Percentiles rank a stretch among this genome's conserved stretches.
Conservation (phyloP, 2,888 invertebrate species). For the Agonopterix subpropinquella region DNA sequence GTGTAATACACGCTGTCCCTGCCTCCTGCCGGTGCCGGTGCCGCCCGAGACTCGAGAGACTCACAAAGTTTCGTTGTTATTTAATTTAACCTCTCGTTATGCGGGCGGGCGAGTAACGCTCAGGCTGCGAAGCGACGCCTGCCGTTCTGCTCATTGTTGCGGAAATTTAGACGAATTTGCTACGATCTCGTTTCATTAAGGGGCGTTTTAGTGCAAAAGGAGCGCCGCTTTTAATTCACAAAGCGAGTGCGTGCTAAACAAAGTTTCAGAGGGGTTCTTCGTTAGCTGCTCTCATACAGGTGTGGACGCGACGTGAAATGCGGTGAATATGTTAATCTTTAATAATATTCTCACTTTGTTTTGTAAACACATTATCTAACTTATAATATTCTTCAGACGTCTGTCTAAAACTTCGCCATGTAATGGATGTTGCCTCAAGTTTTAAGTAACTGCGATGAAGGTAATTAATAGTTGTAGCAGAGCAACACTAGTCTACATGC, state of each 20-base stretch:
- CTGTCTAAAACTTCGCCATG: slow-evolving; percentile 1
- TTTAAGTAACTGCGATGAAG: too few relatives aligned
- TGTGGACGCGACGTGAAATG: slow-evolving; percentile 11
- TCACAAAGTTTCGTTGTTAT: slow-evolving; percentile 62
- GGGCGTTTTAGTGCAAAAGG: slow-evolving; percentile 59
- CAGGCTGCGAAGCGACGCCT: slow-evolving; percentile 49
- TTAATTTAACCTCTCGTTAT: slow-evolving; percentile 68
- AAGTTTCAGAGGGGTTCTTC: slow-evolving; percentile 61
- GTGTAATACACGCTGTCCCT: slow-evolving; percentile 33
- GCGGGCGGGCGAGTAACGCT: slow-evolving; percentile 53
- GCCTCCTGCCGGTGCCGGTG: slow-evolving; percentile 24
- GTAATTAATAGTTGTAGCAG: too few relatives aligned
- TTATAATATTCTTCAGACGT: too few relatives aligned
- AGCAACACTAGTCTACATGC: too few relatives aligned
- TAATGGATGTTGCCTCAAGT: not conserved
- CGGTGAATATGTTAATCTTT: slow-evolving; percentile 21
- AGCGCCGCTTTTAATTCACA: slow-evolving; percentile 59
- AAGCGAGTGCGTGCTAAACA: slow-evolving; percentile 57
- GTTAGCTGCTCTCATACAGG: slow-evolving; percentile 62
- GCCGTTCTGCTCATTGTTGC: slow-evolving; percentile 54
- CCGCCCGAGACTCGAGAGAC: slow-evolving; percentile 26
- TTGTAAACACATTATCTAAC: slow-evolving; percentile 5
- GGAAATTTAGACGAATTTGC: slow-evolving; percentile 68
- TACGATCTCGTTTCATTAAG: slow-evolving; percentile 67
- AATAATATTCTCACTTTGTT: slow-evolving; percentile 10